phyloP scores from a whole-genome alignment of 1,140 invertebrate species.

The Drosophila serrata region DNA sequence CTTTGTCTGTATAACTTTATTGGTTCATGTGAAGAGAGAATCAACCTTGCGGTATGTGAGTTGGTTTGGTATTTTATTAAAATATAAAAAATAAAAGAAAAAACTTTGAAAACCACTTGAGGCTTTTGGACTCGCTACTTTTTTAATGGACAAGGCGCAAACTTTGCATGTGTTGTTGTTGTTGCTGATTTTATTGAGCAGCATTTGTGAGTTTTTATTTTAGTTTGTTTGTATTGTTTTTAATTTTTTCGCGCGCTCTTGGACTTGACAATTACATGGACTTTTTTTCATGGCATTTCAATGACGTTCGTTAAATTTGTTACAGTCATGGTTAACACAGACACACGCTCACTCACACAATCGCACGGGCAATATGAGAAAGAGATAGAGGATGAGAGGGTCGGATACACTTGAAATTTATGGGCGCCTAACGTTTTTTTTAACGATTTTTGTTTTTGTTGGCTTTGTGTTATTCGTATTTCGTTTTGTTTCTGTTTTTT shows the following conservation, averaged over 20 bases:
- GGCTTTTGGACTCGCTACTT: constrained; percentile 58
- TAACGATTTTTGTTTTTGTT: constrained; percentile 47
- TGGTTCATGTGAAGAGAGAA: constrained; percentile 42
- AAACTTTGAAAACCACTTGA: constrained; percentile 42
- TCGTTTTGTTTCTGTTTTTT: constrained; percentile 16
- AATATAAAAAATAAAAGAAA: constrained; percentile 3
- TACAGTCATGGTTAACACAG: constrained; percentile 79
- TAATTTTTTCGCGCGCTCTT: constrained; percentile 75
- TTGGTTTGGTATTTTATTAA: constrained; percentile 21
- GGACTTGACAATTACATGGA: constrained; percentile 83
- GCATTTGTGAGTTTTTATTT: constrained; percentile 36
- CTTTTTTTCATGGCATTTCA: constrained; percentile 72
- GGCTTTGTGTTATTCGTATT: constrained; percentile 44
- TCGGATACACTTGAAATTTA: constrained; percentile 56
- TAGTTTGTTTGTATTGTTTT: constrained; percentile 34
- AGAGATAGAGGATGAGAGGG: constrained; percentile 34
- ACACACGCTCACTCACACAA: constrained; percentile 36
- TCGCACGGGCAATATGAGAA: neutral
- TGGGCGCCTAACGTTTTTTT: constrained; percentile 58
- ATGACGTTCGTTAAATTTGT: constrained; percentile 83
- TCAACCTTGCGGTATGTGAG: constrained; percentile 74
- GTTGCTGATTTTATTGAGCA: constrained; percentile 65
- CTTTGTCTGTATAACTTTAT: constrained; percentile 8
- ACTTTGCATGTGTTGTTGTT: constrained; percentile 49
- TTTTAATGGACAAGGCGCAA: constrained; percentile 70